These are phyloP conservation scores for Pteria penguin DNA, from an alignment of 2,888 invertebrate genomes.

Conservation along the genomic window DNA sequence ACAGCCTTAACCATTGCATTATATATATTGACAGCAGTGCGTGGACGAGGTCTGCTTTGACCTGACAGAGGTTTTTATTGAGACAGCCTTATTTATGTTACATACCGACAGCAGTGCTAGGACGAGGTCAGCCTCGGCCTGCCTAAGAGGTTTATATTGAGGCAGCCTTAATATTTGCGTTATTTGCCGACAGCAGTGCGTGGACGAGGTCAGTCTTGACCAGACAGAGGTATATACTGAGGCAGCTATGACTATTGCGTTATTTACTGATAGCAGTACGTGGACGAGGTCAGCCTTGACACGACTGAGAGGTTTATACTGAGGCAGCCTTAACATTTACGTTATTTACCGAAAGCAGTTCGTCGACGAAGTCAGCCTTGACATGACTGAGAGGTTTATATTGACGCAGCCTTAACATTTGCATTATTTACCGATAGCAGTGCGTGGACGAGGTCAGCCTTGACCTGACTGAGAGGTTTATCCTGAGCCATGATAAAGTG, in stretches of 20 bases:
- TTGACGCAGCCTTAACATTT: too few relatives aligned
- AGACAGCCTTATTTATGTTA: too few relatives aligned
- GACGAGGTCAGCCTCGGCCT: neutral
- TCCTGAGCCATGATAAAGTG: constrained; percentile 98
- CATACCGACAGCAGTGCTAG: too few relatives aligned
- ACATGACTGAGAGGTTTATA: too few relatives aligned
- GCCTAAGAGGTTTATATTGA: neutral
- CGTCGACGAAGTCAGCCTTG: neutral
- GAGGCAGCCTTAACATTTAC: too few relatives aligned
- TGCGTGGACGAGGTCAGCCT: constrained; percentile 98
- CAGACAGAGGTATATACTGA: constrained; percentile 87
- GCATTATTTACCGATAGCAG: constrained; percentile 97
- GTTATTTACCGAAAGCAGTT: constrained; percentile 7
- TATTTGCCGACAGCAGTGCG: constrained; percentile 96
- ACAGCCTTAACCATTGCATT: too few relatives aligned
- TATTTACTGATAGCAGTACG: constrained; percentile 96
- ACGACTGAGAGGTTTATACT: constrained; percentile 96
- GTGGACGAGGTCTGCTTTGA: constrained; percentile 98
- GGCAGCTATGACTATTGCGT: too few relatives aligned
- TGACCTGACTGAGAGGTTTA: constrained; percentile 96
- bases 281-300: constrained; percentile 99
- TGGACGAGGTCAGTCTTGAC: constrained; percentile 99
- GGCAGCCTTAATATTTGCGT: neutral
- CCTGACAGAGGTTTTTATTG: constrained; percentile 94
- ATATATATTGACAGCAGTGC: constrained; percentile 97